Evolutionary conservation across 2,113 vertebrate genomes (phyloP), one percentile per base, ranked within the genome.

Genomic region (Paradoxurus hermaphroditus): DNA sequence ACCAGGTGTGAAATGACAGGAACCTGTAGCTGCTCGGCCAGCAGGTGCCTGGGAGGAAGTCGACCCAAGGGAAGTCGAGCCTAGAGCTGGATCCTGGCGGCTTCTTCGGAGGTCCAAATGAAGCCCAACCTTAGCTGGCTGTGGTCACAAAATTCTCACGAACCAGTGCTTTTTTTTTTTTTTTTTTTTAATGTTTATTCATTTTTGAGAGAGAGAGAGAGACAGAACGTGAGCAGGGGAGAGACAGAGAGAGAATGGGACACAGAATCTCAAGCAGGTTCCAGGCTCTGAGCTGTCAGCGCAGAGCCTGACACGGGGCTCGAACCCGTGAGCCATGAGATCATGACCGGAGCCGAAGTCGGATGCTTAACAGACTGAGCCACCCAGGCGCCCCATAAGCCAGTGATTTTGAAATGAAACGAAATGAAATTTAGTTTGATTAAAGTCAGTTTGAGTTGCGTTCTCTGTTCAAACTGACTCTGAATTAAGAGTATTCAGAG

Each of bases 381-480:
- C 16, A 53, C 15, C 15, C 51, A 53, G 51, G 51, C 51, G 18
- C 15, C 39, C 46, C 46, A 46, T 46, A 11, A 46, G 46, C 46
- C 46, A 51, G 51, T 41, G 31, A 2, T 81, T 79, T 70, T 62
- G 25, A 12, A 78, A 49, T 23, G 34, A 34, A n/a, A 3, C 10
- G 46, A 7, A 18, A 46, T 31, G 31, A 23, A 25, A 31, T 81
- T 81, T 86, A 44, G 46, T 39, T 81, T 81, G 2, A 5, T 39
- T 62, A 86, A 53, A 79, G 15, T 46, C 67, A 65, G 23, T 70
- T 68, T 90, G 41, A 85, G 29, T 39, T 89, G n/a, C 1, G 7
- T 85, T 92, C 94, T 94, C 75, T 84, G 10, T 84, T 91, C 91
- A 65, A 23, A 83, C 15, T 78, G 51, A 59, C 73, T 77, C 79